A percentile compares a stretch with the other conserved stretches of the same genome.
Evolutionary conservation across 37 sponge, comb jelly and placozoan genomes (phyloP).

Genomic region (Axinella damicornis): DNA sequence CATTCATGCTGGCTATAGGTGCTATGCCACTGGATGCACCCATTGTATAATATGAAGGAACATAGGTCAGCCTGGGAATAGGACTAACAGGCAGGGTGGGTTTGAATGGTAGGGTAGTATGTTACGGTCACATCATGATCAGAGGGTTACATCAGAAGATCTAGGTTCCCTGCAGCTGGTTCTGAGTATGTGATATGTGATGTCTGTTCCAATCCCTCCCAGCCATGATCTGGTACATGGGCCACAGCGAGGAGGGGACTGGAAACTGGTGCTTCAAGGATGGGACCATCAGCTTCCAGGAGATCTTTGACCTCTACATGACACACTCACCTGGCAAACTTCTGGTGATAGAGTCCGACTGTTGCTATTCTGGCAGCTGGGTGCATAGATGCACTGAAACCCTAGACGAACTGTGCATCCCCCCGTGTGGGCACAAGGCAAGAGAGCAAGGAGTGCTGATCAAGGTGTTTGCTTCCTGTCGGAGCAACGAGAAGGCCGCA

Average conservation of each 20-base stretch:
- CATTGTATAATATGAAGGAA: no score
- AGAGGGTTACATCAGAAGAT: no score
- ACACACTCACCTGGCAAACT: slow-evolving; percentile 14
- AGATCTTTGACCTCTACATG: slow-evolving; percentile 53
- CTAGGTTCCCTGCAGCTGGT: no score
- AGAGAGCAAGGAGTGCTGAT: slow-evolving; percentile 41
- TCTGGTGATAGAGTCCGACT: slow-evolving; percentile 59
- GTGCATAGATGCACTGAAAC: slow-evolving; percentile 6
- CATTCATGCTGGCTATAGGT: no score
- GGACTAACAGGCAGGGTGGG: no score
- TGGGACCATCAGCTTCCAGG: slow-evolving; percentile 52
- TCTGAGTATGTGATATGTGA: no score
- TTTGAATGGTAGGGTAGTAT: no score
- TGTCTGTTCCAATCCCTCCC: no score
- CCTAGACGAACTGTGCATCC: slow-evolving; percentile 49
- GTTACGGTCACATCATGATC: no score
- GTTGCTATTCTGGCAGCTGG: slow-evolving; percentile 62
- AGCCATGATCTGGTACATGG: slow-evolving; percentile 61
- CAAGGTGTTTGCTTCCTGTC: slow-evolving; percentile 47
- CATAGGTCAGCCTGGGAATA: no score
- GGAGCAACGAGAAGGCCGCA: no score
- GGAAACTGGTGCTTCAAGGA: slow-evolving; percentile 70
- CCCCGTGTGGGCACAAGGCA: slow-evolving; percentile 62
- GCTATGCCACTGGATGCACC: no score
- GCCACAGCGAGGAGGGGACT: slow-evolving; percentile 52